These are phyloP conservation scores for Nemopilema nomurai DNA, from an alignment of 30 jellyfish, hydroid and myxozoan genomes.

Conservation along the genomic window DNA sequence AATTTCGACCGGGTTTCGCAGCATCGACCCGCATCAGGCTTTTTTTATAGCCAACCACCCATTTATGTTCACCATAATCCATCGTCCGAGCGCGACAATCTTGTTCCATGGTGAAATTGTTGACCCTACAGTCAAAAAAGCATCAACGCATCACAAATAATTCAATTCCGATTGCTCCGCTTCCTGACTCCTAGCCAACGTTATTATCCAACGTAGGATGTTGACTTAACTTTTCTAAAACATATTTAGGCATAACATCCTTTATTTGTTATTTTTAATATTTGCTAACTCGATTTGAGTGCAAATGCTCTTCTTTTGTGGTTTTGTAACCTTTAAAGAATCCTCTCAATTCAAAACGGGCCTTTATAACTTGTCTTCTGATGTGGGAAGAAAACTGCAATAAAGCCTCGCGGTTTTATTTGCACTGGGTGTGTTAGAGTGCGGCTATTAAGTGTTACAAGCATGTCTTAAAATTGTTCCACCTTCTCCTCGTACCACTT, in stretches of 20 bases:
- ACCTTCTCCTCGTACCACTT: too few species aligned
- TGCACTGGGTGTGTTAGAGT: too few species aligned
- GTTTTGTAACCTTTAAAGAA: background rate
- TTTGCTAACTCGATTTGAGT: background rate
- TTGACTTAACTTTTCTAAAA: background rate
- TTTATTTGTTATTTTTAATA: too few species aligned
- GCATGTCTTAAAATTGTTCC: too few species aligned
- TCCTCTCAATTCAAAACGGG: too few species aligned
- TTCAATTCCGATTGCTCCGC: background rate
- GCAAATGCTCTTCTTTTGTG: background rate
- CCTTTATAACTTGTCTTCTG: too few species aligned
- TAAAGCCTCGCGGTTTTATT: too few species aligned
- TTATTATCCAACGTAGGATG: background rate
- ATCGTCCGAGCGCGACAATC: slow-evolving; percentile 42
- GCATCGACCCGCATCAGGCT: slow-evolving; percentile 18
- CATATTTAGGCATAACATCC: background rate
- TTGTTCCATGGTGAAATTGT: slow-evolving; percentile 62
- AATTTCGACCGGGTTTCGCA: slow-evolving; percentile 39
- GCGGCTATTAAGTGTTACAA: too few species aligned
- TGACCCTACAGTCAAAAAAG: slow-evolving; percentile 30
- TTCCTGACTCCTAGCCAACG: background rate
- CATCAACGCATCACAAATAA: slow-evolving; percentile 7
- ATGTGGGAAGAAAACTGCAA: too few species aligned
- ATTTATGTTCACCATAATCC: slow-evolving; percentile 49
- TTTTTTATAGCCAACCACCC: slow-evolving; percentile 49